Base-by-base conservation (phyloP, 92 coral and sea anemone species). In the Hydrozoanthus gracilis region DNA sequence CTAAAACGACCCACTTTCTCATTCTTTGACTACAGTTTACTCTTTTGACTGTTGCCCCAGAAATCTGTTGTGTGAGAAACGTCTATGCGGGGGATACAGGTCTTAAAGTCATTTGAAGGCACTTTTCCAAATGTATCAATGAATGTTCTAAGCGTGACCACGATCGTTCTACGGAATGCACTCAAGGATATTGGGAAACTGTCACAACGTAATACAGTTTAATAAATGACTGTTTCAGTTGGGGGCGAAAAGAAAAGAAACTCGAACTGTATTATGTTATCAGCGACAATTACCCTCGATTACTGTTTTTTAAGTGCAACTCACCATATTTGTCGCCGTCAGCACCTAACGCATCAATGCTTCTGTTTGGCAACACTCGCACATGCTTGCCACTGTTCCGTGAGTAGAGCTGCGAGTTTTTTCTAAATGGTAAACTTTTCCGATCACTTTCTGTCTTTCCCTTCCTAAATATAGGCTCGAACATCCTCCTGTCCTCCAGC, bases 321-420 rank as follows among this genome's bases (percentile, higher is more conserved):
- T 64, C 76, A 97, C 99, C 99, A 87, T 90, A 93, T 89, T 91
- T 92, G 70, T 95, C 93, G 39, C 97, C 97, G 52, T 93, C 96
- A 71, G 83, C 87, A 12, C 99, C 99, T 58, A 70, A 71, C 14
- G 99, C 99, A 52, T 93, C 98, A 4, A 97, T 90, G 65, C 87
- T 95, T 61, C 98, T 91, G 45, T 78, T 86, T 35, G 91, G 86
- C 45, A 91, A 73, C 62, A 97, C 91, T 79, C 96, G 89, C 48
- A 97, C 94, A 65, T 95, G 98, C 17, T 87, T 87, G 48, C 97
- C 92, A 65, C 97, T 95, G 86, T 97, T 95, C 82, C 99, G 71
- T 44, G 99, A 95, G 89, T 97, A 97, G 60, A 97, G 93, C 87
- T 97, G 99, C 44, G 98, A 89, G 39, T 91, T 91, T 84, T 98